Percentiles rank a stretch among this genome's conserved stretches.
These are phyloP conservation scores for Sebastiscus albofasciatus DNA, from an alignment of 2,797 vertebrate genomes.

Conservation along the genomic window DNA sequence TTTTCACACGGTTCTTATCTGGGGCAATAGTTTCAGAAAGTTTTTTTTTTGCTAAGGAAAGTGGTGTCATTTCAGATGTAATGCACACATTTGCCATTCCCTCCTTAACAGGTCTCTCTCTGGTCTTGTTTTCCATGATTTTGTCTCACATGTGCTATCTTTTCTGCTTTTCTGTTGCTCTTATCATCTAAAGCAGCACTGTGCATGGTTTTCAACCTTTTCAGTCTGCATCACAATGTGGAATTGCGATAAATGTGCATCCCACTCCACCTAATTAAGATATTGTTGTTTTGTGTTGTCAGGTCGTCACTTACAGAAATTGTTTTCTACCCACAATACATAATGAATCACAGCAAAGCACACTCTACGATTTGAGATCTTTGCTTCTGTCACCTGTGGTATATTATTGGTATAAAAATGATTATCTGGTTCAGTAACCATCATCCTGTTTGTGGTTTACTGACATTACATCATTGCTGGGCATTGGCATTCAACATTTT, in stretches of 20 bases:
- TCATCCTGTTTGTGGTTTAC: not conserved
- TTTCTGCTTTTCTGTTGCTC: constrained; percentile 4
- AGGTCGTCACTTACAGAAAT: not conserved
- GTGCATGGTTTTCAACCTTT: not conserved
- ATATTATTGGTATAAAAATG: not conserved
- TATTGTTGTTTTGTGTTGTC: constrained; percentile 8
- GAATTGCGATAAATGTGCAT: not conserved
- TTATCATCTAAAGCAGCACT: constrained; percentile 3
- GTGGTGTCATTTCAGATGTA: constrained; percentile 65
- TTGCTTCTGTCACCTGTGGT: not conserved
- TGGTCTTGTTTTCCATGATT: constrained; percentile 21
- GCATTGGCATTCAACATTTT: not conserved
- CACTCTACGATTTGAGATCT: too few relatives aligned
- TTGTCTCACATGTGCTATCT: not conserved
- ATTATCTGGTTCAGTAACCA: not conserved
- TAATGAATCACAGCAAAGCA: not conserved
- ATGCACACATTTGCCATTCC: constrained; percentile 54
- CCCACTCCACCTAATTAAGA: not conserved
- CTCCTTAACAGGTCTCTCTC: constrained; percentile 3
- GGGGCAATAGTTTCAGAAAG: constrained; percentile 81
- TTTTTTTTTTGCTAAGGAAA: constrained; percentile 70
- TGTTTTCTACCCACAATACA: not conserved
- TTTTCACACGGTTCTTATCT: constrained; percentile 89
- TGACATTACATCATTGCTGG: not conserved
- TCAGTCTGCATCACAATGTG: not conserved